Base-by-base conservation (phyloP, 2,797 vertebrate species). In the Brachyrhaphis roseni region DNA sequence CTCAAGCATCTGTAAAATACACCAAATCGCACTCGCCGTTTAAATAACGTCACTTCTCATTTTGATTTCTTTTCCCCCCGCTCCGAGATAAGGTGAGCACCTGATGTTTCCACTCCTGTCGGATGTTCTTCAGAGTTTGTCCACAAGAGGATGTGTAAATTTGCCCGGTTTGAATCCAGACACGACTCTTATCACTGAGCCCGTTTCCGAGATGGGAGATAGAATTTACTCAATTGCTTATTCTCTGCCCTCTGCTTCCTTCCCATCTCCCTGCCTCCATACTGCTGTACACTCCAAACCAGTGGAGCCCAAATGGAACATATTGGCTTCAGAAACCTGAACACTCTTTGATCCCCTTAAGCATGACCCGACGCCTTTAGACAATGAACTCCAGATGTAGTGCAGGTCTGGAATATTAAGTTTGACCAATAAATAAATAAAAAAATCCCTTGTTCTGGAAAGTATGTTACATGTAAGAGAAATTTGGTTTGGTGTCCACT, bases 1-100 rank as follows among this genome's bases (percentile, higher is more conserved):
- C 66, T 78, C 71, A 85, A 84, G 78, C 78, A 77, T 71, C 59
- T 87, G 84, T 81, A 88, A 87, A 90, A 87, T 84, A 84, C 49
- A 86, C 46, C 78, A 51, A 86, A 85, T 84, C 79, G 55, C 1
- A 0, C 73, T 45, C 75, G 8, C 55, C 62, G 46, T 84, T 81
- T 85, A 36, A 84, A 82, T 80, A 55, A 82, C 2, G 11, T 81
- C 72, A 43, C 74, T 16, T 64, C 79, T 84, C 70, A 76, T 84
- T 72, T 68, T 51, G 41, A 78, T 84, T 84, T 78, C 57, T 74
- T 46, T 11, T 55, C 76, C 47, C 28, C n/a, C n/a, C 8, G 1
- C 43, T 28, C 49, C 72, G 72, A 62, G 79, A 81, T 72, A 81
- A 82, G 15, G 53, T 57, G 64, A 34, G 66, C 83, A 73, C 79